Evolutionary conservation across 2,797 vertebrate genomes (phyloP).

Genomic region (Tauraco hartlaubi): DNA sequence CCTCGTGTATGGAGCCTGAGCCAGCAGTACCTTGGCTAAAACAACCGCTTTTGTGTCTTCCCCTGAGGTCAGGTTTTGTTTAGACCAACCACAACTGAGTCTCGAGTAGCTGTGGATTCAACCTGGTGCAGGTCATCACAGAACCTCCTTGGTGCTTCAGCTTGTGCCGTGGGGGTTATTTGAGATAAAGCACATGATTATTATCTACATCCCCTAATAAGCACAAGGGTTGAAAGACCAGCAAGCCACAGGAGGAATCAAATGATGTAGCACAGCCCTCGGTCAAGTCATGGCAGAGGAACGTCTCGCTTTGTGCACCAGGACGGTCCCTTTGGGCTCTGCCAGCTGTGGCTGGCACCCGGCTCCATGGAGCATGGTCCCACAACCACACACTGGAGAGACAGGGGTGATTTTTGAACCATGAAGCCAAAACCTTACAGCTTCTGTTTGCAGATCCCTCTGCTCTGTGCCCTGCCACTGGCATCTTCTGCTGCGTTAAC

Average conservation of each 20-base stretch:
- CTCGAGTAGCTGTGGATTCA: not conserved
- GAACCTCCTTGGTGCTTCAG: not conserved
- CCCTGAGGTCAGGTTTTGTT: not conserved
- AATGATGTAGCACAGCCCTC: not conserved
- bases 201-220: not conserved
- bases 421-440: not conserved
- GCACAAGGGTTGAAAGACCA: not conserved
- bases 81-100: not conserved
- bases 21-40: not conserved
- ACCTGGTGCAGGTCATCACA: not conserved
- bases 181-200: not conserved
- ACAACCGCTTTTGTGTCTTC: not conserved
- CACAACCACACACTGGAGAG: not conserved
- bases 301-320: rapidly evolving
- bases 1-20: rapidly evolving
- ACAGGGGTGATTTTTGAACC: slow-evolving; percentile 5
- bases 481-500: not conserved
- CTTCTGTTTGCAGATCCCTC: slow-evolving; percentile 30
- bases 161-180: not conserved
- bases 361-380: rapidly evolving
- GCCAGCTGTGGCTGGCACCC: rapidly evolving
- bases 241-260: not conserved
- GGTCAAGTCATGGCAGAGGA: not conserved
- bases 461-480: not conserved
- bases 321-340: not conserved